Evolutionary conservation across 2,113 vertebrate species (phyloP).

Genomic region (Oxygymnocypris stewartii): DNA sequence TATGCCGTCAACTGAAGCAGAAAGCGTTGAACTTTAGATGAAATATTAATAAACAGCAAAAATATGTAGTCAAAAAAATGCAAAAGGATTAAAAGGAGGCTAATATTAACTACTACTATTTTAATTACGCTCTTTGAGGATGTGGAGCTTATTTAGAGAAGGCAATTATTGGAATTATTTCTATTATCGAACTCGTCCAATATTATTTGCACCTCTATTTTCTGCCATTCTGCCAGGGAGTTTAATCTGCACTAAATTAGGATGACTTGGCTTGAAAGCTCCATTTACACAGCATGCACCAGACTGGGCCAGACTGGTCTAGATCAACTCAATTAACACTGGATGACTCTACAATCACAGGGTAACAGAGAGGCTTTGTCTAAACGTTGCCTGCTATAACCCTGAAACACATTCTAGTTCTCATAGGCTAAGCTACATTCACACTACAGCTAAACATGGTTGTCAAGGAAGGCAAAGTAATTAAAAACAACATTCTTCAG

Average conservation of each 20-base stretch:
- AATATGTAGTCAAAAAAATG: conserved; percentile 56
- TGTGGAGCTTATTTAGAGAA: conserved; percentile 71
- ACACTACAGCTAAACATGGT: neutral
- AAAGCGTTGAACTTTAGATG: conserved; percentile 72
- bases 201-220: conserved; percentile 65
- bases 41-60: conserved; percentile 68
- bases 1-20: conserved; percentile 72
- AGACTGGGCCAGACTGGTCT: conserved; percentile 30
- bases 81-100: conserved; percentile 61
- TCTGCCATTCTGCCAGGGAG: conserved; percentile 46
- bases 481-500: neutral
- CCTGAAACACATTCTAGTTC: neutral
- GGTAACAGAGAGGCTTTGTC: conserved; percentile 28
- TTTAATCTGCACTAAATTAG: conserved; percentile 51
- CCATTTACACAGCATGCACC: conserved; percentile 22
- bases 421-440: neutral
- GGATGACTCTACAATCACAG: conserved; percentile 47
- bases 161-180: conserved; percentile 72
- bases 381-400: neutral
- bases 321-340: conserved; percentile 63
- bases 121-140: conserved; percentile 70
- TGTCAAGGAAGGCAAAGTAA: neutral
- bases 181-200: conserved; percentile 69
- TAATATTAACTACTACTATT: conserved; percentile 66
- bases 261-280: conserved; percentile 50